Evolutionary conservation across 1,140 invertebrate genomes (phyloP).

Genomic region (Caenorhabditis inopinata): DNA sequence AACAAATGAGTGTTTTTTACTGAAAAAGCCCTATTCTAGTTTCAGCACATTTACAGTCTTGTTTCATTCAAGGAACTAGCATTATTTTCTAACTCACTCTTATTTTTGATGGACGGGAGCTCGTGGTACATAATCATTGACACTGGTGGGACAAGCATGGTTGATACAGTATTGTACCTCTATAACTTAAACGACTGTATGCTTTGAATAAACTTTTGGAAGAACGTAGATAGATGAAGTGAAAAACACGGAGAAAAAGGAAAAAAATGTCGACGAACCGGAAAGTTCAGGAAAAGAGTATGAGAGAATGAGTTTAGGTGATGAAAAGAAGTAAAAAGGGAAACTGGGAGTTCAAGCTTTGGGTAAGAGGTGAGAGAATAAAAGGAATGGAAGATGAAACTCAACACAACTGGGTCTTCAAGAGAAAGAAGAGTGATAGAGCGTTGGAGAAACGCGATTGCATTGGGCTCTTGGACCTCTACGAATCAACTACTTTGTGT

Average conservation of each 20-base stretch:
- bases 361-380: neutral
- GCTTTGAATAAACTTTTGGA: neutral
- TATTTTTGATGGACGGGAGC: conserved; percentile 19
- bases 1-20: too few species aligned
- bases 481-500: conserved; percentile 25
- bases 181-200: neutral
- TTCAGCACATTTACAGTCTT: too few species aligned
- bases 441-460: neutral
- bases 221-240: neutral
- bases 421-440: conserved; percentile 31
- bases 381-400: neutral
- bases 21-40: too few species aligned
- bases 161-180: conserved; percentile 1
- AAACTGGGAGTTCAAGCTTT: neutral
- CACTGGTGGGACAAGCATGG: neutral
- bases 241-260: neutral
- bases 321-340: neutral
- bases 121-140: conserved; percentile 24
- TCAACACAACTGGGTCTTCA: conserved; percentile 8
- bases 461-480: conserved; percentile 17
- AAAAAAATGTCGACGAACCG: neutral
- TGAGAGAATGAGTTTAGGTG: conserved; percentile 2
- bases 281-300: neutral
- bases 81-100: neutral
- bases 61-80: too few species aligned